Percentiles rank a stretch among this genome's conserved stretches.
Conservation (phyloP, 2,888 invertebrate genomes). For the Homarus gammarus region DNA sequence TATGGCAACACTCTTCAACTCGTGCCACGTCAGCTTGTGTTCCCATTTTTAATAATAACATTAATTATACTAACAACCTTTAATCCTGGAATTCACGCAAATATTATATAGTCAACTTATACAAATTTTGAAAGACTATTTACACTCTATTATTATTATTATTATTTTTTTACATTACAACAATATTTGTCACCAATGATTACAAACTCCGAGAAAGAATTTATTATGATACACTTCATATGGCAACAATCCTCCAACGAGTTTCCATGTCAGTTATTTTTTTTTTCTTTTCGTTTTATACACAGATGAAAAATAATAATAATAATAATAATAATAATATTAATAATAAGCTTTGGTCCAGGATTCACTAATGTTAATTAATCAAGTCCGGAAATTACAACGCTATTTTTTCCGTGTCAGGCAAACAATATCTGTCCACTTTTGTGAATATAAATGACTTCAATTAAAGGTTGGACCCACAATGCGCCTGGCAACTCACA, state of each 20-base stretch:
- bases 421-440: constrained; percentile 5
- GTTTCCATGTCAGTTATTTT: neutral
- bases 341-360: neutral
- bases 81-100: too few relatives aligned
- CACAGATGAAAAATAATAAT: neutral
- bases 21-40: too few relatives aligned
- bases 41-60: too few relatives aligned
- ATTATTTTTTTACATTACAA: too few relatives aligned
- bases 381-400: neutral
- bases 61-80: too few relatives aligned
- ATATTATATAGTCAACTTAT: too few relatives aligned
- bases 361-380: neutral
- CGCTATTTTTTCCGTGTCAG: neutral
- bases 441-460: neutral
- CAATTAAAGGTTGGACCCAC: neutral
- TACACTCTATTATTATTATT: too few relatives aligned
- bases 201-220: too few relatives aligned
- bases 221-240: neutral
- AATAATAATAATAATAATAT: neutral
- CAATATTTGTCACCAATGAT: too few relatives aligned
- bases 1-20: too few relatives aligned
- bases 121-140: too few relatives aligned
- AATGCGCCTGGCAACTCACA: neutral
- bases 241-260: neutral
- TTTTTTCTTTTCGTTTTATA: too few relatives aligned